Conservation (phyloP, 2,888 invertebrate species). For the Conchocele bisecta region DNA sequence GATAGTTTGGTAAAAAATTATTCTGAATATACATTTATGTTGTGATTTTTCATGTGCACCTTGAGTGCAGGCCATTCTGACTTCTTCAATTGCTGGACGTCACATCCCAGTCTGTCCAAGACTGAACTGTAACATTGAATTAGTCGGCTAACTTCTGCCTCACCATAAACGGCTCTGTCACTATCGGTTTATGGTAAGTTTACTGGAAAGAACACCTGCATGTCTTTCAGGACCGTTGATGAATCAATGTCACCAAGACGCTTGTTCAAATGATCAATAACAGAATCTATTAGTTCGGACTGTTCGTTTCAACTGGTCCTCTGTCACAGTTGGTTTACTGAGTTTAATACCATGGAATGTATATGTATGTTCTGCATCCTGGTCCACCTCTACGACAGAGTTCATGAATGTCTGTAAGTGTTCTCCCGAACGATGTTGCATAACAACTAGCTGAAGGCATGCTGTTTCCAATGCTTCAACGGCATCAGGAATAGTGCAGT, state of each 20-base stretch:
- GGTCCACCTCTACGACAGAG: conserved; percentile 17
- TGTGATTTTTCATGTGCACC: background rate
- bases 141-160: conserved; percentile 5
- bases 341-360: conserved; percentile 22
- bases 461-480: background rate
- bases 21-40: background rate
- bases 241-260: conserved; percentile 43
- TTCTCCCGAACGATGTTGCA: conserved; percentile 9
- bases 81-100: conserved; percentile 16
- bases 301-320: conserved; percentile 25
- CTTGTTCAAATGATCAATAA: conserved; percentile 34
- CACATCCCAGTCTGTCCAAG: conserved; percentile 28
- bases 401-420: conserved; percentile 17
- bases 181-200: conserved; percentile 35
- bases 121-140: conserved; percentile 21
- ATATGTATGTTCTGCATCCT: too few species aligned
- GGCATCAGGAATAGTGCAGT: background rate
- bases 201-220: conserved; percentile 51
- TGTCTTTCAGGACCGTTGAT: conserved; percentile 21
- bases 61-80: conserved; percentile 36
- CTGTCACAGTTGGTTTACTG: conserved; percentile 12
- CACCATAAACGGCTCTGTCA: conserved; percentile 20
- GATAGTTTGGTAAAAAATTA: too few species aligned
- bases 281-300: conserved; percentile 21
- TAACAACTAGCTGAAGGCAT: background rate